phyloP scores from a whole-genome alignment of 2,888 invertebrate genomes.

The Sphaerophoria taeniata region DNA sequence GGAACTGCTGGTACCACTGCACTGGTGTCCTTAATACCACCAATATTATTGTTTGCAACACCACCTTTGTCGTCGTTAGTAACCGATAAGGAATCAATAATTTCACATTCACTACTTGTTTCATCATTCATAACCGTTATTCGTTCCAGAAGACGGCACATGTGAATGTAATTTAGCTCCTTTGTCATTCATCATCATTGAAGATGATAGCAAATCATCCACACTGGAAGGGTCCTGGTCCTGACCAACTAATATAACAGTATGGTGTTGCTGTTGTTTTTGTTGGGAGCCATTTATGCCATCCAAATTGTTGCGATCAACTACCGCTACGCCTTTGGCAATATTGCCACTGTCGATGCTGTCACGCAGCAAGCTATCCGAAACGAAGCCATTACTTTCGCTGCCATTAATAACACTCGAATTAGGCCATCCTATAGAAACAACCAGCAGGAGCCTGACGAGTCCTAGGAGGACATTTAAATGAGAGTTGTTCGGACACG shows the following conservation, averaged over 20 bases:
- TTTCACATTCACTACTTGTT: constrained; percentile 39
- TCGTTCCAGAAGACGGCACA: not conserved
- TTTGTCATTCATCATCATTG: constrained; percentile 69
- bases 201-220: constrained; percentile 54
- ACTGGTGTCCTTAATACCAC: constrained; percentile 45
- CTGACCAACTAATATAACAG: constrained; percentile 26
- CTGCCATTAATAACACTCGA: constrained; percentile 78
- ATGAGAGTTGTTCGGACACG: constrained; percentile 57
- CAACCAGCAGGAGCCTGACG: constrained; percentile 38
- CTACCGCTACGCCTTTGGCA: constrained; percentile 41
- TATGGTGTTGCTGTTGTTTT: constrained; percentile 29
- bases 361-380: constrained; percentile 82
- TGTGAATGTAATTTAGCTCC: constrained; percentile 53
- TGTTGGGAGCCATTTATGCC: constrained; percentile 52
- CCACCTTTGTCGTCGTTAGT: constrained; percentile 47
- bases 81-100: no score
- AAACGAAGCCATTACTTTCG: constrained; percentile 73
- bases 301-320: constrained; percentile 1
- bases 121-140: constrained; percentile 19
- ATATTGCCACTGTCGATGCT: constrained; percentile 61
- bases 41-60: constrained; percentile 26
- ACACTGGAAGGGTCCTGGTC: constrained; percentile 26
- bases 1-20: not conserved
- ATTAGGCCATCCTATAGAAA: constrained; percentile 57
- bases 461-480: constrained; percentile 67